A percentile compares a stretch with the other conserved stretches of the same genome.
Conservation (phyloP, 1,140 invertebrate genomes). For the Dreissena rostriformis region DNA sequence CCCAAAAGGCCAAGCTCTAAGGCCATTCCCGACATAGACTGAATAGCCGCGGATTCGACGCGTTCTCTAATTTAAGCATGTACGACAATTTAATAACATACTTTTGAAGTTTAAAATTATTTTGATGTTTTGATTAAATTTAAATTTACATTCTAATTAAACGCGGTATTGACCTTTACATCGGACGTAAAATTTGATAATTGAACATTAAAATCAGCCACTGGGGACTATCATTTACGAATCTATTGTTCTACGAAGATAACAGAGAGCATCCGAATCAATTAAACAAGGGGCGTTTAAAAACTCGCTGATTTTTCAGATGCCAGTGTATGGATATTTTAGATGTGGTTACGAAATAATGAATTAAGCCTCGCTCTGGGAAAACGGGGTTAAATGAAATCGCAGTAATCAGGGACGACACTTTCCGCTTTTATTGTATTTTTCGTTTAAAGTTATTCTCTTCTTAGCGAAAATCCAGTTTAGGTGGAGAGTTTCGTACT, state of each 20-base stretch:
- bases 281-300: no score
- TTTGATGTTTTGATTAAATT: constrained; percentile 53
- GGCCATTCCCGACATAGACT: background rate
- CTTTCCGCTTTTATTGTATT: no score
- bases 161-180: constrained; percentile 27
- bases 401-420: no score
- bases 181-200: constrained; percentile 40
- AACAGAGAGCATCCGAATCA: no score
- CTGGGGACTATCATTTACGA: background rate
- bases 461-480: no score
- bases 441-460: no score
- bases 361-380: no score
- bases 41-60: background rate
- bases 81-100: constrained; percentile 48
- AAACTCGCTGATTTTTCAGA: no score
- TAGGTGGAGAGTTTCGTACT: no score
- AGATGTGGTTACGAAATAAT: no score
- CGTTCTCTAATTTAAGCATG: constrained; percentile 37
- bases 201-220: constrained; percentile 24
- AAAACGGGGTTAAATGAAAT: no score
- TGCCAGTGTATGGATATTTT: no score
- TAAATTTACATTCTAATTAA: constrained; percentile 56
- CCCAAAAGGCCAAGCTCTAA: background rate
- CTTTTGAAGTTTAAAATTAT: constrained; percentile 35
- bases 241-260: background rate